Percentiles rank a stretch among this genome's conserved stretches.
These are phyloP conservation scores for Lamproptera curius DNA, from an alignment of 2,888 invertebrate genomes.

Conservation along the genomic window DNA sequence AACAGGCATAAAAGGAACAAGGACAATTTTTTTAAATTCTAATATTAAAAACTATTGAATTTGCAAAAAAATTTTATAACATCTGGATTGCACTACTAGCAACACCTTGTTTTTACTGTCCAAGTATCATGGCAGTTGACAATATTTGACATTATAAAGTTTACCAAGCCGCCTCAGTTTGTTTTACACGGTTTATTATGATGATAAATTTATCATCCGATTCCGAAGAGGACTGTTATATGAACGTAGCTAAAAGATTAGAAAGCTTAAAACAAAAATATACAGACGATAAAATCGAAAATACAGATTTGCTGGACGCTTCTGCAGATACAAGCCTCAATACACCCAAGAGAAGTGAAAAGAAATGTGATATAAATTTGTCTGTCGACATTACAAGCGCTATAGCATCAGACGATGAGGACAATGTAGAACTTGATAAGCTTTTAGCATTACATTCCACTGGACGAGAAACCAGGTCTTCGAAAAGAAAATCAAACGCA, in stretches of 20 bases:
- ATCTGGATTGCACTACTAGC: no score
- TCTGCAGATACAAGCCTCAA: conserved; percentile 18
- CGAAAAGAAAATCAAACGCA: background rate
- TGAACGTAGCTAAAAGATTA: conserved; percentile 51
- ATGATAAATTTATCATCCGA: conserved; percentile 47
- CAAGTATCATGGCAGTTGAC: no score
- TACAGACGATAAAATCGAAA: conserved; percentile 36
- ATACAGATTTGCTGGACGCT: conserved; percentile 32
- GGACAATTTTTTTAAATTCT: no score
- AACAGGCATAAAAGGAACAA: no score
- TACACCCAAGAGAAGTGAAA: no score
- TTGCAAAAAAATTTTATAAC: no score
- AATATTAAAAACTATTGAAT: no score
- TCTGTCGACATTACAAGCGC: background rate
- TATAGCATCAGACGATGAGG: background rate
- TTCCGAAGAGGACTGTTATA: conserved; percentile 65
- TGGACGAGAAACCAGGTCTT: conserved; percentile 8
- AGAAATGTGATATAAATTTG: conserved; percentile 2
- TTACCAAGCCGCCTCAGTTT: no score
- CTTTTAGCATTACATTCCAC: background rate
- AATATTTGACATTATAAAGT: no score
- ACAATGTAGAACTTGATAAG: conserved; percentile 2
- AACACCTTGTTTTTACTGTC: no score
- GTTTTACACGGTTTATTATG: no score
- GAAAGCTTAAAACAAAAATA: conserved; percentile 45